Conservation (phyloP, 2,888 invertebrate genomes). For the Drosophila melanosoma region DNA sequence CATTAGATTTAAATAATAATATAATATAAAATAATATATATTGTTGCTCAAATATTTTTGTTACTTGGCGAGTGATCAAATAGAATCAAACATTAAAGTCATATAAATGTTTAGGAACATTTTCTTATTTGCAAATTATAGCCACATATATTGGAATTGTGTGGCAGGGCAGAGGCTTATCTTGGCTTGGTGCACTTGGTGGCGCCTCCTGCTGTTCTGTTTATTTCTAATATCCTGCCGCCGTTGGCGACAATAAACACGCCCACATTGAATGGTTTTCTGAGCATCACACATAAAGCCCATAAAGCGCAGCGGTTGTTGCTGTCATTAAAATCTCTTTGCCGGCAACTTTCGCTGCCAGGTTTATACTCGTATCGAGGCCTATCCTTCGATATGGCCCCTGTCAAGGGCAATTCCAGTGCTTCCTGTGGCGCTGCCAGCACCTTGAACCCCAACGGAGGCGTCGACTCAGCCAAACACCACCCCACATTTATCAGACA, state of each 20-base stretch:
- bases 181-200: constrained; percentile 32
- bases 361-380: constrained; percentile 58
- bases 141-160: constrained; percentile 37
- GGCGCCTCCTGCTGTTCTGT: constrained; percentile 62
- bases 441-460: constrained; percentile 68
- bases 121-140: constrained; percentile 41
- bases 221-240: constrained; percentile 78
- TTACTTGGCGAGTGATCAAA: constrained; percentile 1
- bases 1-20: not conserved
- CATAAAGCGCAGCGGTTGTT: constrained; percentile 76
- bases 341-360: constrained; percentile 48
- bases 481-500: constrained; percentile 33
- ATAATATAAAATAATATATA: too few species aligned
- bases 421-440: constrained; percentile 56
- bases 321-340: constrained; percentile 79
- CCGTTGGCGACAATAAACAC: constrained; percentile 72
- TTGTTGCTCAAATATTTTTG: too few species aligned
- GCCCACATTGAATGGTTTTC: constrained; percentile 62
- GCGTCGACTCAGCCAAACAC: constrained; percentile 6
- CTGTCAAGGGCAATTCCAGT: constrained; percentile 57
- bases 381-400: constrained; percentile 42
- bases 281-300: constrained; percentile 51
- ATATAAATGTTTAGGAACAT: constrained; percentile 17
- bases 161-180: constrained; percentile 45
- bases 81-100: constrained; percentile 39